Evolutionary conservation across 2,797 vertebrate genomes (phyloP).

Genomic region (Myotis daubentonii): DNA sequence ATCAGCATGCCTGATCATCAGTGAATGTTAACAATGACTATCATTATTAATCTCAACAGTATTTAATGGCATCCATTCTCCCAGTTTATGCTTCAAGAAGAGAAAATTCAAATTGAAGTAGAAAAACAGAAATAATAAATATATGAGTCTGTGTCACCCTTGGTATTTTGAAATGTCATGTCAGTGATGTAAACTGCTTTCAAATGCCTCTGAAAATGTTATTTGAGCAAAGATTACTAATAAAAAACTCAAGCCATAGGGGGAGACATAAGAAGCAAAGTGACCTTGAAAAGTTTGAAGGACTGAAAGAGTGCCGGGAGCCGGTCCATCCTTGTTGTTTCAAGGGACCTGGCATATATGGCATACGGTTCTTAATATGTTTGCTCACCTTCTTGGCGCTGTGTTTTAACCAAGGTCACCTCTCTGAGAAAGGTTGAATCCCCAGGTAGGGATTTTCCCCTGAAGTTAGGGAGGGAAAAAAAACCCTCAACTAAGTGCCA

Average conservation of each 20-base stretch:
- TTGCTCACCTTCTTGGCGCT: too few species aligned
- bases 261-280: slow-evolving; percentile 34
- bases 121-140: slow-evolving; percentile 36
- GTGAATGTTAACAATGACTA: not conserved
- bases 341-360: too few species aligned
- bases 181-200: slow-evolving; percentile 29
- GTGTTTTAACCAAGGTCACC: too few species aligned
- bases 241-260: not conserved
- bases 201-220: slow-evolving; percentile 52
- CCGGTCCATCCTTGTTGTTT: too few species aligned
- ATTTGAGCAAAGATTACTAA: slow-evolving; percentile 23
- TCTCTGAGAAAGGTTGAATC: too few species aligned
- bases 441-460: too few species aligned
- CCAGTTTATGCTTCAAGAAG: not conserved
- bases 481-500: too few species aligned
- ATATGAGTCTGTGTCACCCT: not conserved
- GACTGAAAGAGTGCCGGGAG: not conserved
- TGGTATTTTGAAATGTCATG: slow-evolving; percentile 63
- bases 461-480: too few species aligned
- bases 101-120: slow-evolving; percentile 22
- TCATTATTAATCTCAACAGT: slow-evolving; percentile 20
- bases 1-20: not conserved
- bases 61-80: not conserved
- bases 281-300: not conserved
- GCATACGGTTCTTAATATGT: too few species aligned